Evolutionary conservation across 2,888 invertebrate species (phyloP).

Genomic region (Troides aeacus): DNA sequence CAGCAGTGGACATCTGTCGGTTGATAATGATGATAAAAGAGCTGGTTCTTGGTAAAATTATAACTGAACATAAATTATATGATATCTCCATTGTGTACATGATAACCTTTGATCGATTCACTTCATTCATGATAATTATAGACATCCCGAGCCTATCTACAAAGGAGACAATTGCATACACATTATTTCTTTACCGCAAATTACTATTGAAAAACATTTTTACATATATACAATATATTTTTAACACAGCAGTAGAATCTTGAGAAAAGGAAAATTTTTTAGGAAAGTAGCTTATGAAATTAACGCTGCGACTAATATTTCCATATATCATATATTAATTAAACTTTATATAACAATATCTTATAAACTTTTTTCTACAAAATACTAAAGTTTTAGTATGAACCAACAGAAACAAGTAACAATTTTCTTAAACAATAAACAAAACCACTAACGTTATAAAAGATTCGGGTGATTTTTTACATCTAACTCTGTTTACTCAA

Average conservation of each 20-base stretch:
- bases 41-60: background rate
- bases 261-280: too few species aligned
- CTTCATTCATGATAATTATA: conserved; percentile 23
- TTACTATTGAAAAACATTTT: background rate
- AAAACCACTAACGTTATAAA: background rate
- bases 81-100: background rate
- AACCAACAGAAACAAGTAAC: too few species aligned
- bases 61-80: conserved; percentile 1
- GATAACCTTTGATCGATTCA: conserved; percentile 24
- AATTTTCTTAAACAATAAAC: background rate
- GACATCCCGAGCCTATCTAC: background rate
- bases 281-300: background rate
- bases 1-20: too few species aligned
- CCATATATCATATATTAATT: too few species aligned
- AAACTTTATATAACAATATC: too few species aligned
- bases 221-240: background rate
- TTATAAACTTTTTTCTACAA: too few species aligned
- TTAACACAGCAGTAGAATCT: background rate
- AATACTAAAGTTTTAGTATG: too few species aligned
- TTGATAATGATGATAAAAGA: background rate
- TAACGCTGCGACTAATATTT: too few species aligned
- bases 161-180: background rate
- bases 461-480: background rate
- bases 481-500: background rate
- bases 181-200: background rate